Evolutionary conservation across 2,888 invertebrate genomes (phyloP).

Genomic region (Chirona hameri): DNA sequence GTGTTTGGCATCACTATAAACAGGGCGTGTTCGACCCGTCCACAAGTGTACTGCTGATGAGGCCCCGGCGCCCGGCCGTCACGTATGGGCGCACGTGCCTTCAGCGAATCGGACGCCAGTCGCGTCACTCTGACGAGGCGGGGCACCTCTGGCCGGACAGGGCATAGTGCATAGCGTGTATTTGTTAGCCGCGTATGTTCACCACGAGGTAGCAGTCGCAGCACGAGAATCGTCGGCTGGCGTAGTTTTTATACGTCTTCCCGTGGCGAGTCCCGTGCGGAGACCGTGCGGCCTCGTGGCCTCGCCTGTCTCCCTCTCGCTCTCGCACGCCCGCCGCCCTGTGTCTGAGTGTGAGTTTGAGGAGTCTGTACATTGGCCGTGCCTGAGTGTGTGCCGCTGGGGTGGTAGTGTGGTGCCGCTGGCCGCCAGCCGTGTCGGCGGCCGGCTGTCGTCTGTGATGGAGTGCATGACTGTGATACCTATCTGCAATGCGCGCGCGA

Average conservation of each 20-base stretch:
- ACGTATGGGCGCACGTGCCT: too few relatives aligned
- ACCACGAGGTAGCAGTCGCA: neutral
- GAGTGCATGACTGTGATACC: constrained; percentile 1
- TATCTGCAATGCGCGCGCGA: neutral
- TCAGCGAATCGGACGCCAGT: too few relatives aligned
- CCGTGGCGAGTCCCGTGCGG: neutral
- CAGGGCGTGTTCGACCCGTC: neutral
- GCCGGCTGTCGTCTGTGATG: neutral
- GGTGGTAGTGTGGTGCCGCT: neutral
- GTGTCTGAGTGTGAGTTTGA: neutral
- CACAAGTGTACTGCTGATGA: neutral
- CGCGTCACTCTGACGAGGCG: too few relatives aligned
- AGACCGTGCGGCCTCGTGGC: neutral
- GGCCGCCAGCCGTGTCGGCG: neutral
- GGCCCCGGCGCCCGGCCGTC: neutral
- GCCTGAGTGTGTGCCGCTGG: neutral
- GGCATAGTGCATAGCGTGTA: too few relatives aligned
- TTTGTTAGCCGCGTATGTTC: too few relatives aligned
- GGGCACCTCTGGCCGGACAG: too few relatives aligned
- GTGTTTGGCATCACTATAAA: neutral
- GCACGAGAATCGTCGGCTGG: neutral
- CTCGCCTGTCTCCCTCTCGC: neutral
- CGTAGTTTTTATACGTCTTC: neutral
- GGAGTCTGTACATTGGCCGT: neutral
- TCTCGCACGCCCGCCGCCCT: too few relatives aligned